Evolutionary conservation across 2,113 vertebrate genomes (phyloP).

Genomic region (Amblyornis subalaris): DNA sequence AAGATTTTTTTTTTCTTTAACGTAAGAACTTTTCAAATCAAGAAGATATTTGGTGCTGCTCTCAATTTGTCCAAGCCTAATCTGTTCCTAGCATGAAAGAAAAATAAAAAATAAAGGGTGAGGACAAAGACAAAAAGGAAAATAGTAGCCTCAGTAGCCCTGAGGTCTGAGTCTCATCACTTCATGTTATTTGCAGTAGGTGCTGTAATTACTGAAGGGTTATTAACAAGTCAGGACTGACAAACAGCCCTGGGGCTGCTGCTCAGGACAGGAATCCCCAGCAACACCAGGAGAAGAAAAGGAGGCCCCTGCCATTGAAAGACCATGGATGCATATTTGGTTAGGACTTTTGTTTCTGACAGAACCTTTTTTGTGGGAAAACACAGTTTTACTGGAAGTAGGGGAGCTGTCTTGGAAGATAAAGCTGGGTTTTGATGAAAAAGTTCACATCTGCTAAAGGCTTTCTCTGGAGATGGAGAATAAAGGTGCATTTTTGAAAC

Average conservation of each 20-base stretch:
- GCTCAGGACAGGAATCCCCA: background rate
- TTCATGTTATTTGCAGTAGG: background rate
- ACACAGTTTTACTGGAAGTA: background rate
- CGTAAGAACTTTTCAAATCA: background rate
- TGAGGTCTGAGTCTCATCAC: background rate
- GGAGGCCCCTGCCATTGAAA: background rate
- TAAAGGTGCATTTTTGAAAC: background rate
- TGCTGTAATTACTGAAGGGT: background rate
- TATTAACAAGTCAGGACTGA: background rate
- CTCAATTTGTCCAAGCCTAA: background rate
- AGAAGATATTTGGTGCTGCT: background rate
- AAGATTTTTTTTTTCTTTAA: background rate
- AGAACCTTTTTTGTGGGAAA: background rate
- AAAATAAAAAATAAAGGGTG: background rate
- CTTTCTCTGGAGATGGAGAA: background rate
- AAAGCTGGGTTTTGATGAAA: background rate
- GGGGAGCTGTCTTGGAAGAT: background rate
- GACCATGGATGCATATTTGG: fast-evolving
- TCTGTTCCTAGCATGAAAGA: background rate
- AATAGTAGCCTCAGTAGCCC: background rate
- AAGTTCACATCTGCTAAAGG: background rate
- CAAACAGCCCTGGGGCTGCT: background rate
- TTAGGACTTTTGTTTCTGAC: background rate
- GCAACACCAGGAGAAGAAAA: background rate
- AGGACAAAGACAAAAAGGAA: background rate